phyloP scores from a whole-genome alignment of 2,888 invertebrate species.

The Operophtera brumata region DNA sequence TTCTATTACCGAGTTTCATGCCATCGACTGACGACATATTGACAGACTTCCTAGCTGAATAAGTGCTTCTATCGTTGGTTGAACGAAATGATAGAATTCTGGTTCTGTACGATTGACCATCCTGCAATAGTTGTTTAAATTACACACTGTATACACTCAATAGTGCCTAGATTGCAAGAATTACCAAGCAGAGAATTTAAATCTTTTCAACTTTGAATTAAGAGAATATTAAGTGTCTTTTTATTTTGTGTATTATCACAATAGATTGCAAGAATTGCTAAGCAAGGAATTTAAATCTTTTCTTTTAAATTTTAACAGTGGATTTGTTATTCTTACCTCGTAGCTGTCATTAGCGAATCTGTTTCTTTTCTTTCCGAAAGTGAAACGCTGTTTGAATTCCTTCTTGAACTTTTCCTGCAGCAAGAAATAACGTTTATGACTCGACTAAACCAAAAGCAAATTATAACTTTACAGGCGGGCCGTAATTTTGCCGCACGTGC shows the following conservation, averaged over 20 bases:
- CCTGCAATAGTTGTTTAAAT: slow-evolving; percentile 50
- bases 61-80: slow-evolving; percentile 64
- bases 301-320: background rate
- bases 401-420: slow-evolving; percentile 89
- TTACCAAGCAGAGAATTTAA: too few species aligned
- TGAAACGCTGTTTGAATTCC: slow-evolving; percentile 86
- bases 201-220: too few species aligned
- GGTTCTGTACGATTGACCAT: slow-evolving; percentile 71
- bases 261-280: too few species aligned
- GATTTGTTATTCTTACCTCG: slow-evolving; percentile 53
- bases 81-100: slow-evolving; percentile 71
- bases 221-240: too few species aligned
- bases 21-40: slow-evolving; percentile 55
- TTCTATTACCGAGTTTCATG: slow-evolving; percentile 51
- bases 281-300: background rate
- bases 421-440: slow-evolving; percentile 16
- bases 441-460: slow-evolving; percentile 19
- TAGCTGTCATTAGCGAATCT: slow-evolving; percentile 72
- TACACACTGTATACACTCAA: too few species aligned
- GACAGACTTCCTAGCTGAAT: slow-evolving; percentile 63
- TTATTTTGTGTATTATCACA: too few species aligned
- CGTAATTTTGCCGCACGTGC: slow-evolving; percentile 25
- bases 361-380: slow-evolving; percentile 75
- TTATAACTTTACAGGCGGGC: slow-evolving; percentile 11
- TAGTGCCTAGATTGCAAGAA: too few species aligned